Percentiles rank a stretch among this genome's conserved stretches.
These are phyloP conservation scores for Pterocles orientalis DNA, from an alignment of 2,113 vertebrate genomes.

Conservation along the genomic window DNA sequence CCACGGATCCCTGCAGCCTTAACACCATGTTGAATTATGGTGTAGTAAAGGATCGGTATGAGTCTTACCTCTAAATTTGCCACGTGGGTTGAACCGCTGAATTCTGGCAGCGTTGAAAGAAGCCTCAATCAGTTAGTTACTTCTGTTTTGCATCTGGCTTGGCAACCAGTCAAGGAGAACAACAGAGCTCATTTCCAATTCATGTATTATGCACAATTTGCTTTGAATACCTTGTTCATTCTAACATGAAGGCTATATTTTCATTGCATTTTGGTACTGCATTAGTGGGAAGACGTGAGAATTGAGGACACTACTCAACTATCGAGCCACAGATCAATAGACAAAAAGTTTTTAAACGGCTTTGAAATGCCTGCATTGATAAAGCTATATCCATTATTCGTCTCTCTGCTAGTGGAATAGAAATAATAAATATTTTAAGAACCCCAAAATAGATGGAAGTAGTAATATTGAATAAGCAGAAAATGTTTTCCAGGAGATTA, in stretches of 20 bases:
- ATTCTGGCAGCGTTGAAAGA: not conserved
- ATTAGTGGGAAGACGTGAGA: not conserved
- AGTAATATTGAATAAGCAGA: slow-evolving; percentile 41
- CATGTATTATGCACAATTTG: not conserved
- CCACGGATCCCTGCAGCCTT: not conserved
- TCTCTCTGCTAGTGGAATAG: not conserved
- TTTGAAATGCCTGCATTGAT: slow-evolving; percentile 27
- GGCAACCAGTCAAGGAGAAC: slow-evolving; percentile 3
- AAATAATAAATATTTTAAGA: slow-evolving; percentile 46
- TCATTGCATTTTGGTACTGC: not conserved
- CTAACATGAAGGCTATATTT: not conserved
- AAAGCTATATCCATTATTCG: slow-evolving; percentile 9
- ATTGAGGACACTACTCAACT: not conserved
- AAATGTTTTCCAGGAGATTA: slow-evolving; percentile 16
- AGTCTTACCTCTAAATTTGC: not conserved
- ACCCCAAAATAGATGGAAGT: slow-evolving; percentile 5
- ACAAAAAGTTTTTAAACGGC: slow-evolving; percentile 9
- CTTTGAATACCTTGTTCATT: slow-evolving; percentile 39
- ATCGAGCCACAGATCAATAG: not conserved
- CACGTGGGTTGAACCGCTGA: not conserved
- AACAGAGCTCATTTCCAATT: not conserved
- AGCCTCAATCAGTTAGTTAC: not conserved
- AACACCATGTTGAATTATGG: not conserved
- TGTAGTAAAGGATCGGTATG: not conserved
- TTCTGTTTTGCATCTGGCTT: slow-evolving; percentile 37